Base-by-base conservation (phyloP, 2,888 invertebrate genomes). In the Lypha dubia region DNA sequence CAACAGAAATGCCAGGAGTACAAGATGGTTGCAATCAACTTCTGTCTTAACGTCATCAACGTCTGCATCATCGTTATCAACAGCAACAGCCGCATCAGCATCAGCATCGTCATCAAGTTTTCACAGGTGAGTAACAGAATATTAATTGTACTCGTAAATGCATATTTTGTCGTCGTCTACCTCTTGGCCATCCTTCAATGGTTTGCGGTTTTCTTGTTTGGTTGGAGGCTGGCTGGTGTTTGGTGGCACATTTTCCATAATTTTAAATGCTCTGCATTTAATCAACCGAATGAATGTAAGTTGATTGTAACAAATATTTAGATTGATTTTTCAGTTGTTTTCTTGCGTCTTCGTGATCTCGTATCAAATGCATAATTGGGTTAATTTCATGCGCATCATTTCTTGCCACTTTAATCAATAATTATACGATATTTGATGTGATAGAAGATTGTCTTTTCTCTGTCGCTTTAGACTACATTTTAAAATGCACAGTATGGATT, bases 11-110 rank as follows among this genome's bases (percentile, higher is more conserved):
- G 67, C 84, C 76, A 67, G 73, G 84, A 28, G 49, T 67, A 71
- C 80, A 75, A 86, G 76, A 58, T 87, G 87, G 87, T 51, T 85
- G 67, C 86, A 87, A 82, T 82, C 86, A 75, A 51, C 79, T 67
- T 63, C 70, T 60, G 70, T 70, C 41, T 70, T 49, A 62, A 46
- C 83, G 28, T 73, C 84, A 63, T 41, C 85, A 20, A 51, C 74
- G 67, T 62, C 80, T 7, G 13, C 44, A 38, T 17, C 58, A 24
- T 32, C 67, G 13, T 68, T 71, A 22, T 5, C 62, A 41, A 7
- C 71, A 44, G 1, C 63, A 65, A 15, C 58, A 65, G 22, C 74
- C 58, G 41, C 75, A 53, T 13, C 79, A 24, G 38, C 74, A 17
- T 35, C 60, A 20, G 68, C 51, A 20, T 44, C 68, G 44, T 76